A percentile compares a stretch with the other conserved stretches of the same genome.
phyloP scores from a whole-genome alignment of 2,113 vertebrate species.

The Limanda limanda region DNA sequence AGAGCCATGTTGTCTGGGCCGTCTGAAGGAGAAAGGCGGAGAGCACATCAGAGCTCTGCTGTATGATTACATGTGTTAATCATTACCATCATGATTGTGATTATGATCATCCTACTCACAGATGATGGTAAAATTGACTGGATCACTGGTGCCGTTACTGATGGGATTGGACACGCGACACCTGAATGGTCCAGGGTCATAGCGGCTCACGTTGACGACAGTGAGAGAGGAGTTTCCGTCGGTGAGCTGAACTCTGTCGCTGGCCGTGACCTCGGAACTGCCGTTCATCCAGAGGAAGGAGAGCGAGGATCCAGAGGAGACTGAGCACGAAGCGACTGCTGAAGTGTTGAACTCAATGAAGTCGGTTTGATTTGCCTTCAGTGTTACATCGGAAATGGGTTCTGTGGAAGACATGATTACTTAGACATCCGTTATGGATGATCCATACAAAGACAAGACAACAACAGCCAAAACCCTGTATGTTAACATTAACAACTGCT shows the following conservation, averaged over 20 bases:
- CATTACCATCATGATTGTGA: not conserved
- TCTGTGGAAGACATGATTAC: constrained; percentile 52
- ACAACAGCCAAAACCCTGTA: too few species aligned
- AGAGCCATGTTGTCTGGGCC: constrained; percentile 70
- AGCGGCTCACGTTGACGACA: constrained; percentile 61
- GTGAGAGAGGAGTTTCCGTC: constrained; percentile 58
- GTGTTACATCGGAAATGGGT: constrained; percentile 67
- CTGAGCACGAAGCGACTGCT: constrained; percentile 35
- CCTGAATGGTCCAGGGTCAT: constrained; percentile 65
- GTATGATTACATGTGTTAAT: not conserved
- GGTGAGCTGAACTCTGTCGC: constrained; percentile 53
- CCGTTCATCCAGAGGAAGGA: constrained; percentile 64
- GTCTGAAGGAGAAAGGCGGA: constrained; percentile 45
- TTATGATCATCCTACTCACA: constrained; percentile 59
- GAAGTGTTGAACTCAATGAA: constrained; percentile 63
- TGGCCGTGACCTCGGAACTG: constrained; percentile 57
- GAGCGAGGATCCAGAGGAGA: constrained; percentile 56
- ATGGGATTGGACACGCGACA: constrained; percentile 61
- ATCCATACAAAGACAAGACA: too few species aligned
- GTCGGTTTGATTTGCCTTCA: constrained; percentile 35
- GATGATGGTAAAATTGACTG: constrained; percentile 57
- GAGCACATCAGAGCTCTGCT: not conserved
- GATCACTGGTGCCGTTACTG: constrained; percentile 60
- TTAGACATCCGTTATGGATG: too few species aligned
- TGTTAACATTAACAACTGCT: too few species aligned